Evolutionary conservation across 2,113 vertebrate species (phyloP), one percentile per base, ranked within the genome.

Genomic region (Strigops habroptila): DNA sequence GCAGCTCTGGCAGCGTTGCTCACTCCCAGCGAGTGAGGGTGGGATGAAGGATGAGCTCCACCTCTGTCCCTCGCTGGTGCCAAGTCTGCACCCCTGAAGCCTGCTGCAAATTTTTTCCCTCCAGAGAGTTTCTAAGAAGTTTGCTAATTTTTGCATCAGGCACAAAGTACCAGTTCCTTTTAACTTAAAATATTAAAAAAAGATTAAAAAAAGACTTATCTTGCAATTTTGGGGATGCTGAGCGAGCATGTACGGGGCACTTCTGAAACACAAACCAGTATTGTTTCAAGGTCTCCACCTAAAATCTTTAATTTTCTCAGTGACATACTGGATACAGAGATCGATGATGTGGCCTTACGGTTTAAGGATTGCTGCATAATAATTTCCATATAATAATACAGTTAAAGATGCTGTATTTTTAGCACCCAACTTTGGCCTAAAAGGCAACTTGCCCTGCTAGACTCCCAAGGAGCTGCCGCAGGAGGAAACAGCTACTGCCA

Each of bases 161-260:
- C 8, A 64, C 4, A 2, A 73, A 30, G 28, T 30, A 28, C 37
- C 6, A 7, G 19, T 9, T 73, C 19, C 9, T 85, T 86, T 78
- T 35, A 9, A 48, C 77, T 75, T 63, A 18, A 53, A 37, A 63
- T 74, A 69, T 7, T 59, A 25, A 37, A 41, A 62, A 64, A 14
- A 15, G 1, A 25, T 15, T 13, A 24, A 37, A 62, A 31, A 22
- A 8, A 7, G 3, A 3, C 4, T 28, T 0, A 2, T 4, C 48
- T 59, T 74, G 10, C 18, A 14, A 73, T 86, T 93, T 70, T 44
- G 80, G 53, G 91, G 37, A 14, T 77, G 31, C 22, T 79, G 37
- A 28, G 8, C 53, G 13, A 37, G 5, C 22, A 24, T 28, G 4
- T 71, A 44, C 43, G 43, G 23, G 31, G 16, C 15, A 48, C 11